Conservation (phyloP, 2,888 invertebrate species). For the Drosophila flavopinicola region DNA sequence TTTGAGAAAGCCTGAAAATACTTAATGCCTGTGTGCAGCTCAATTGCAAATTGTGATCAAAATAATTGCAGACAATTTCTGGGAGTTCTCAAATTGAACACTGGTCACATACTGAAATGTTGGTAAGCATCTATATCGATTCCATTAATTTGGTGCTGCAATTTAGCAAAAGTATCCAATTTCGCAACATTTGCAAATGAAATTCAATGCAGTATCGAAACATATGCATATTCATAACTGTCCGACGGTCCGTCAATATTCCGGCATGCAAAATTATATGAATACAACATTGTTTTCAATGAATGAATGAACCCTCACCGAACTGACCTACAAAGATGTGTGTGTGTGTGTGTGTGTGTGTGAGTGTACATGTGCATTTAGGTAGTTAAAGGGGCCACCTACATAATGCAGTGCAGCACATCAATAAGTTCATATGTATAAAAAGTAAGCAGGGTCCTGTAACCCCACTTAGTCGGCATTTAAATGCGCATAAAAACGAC, state of each 20-base stretch:
- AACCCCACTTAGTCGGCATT: conserved; percentile 72
- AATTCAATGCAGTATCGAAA: conserved; percentile 64
- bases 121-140: conserved; percentile 39
- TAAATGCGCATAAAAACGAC: conserved; percentile 57
- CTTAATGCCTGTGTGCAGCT: too few species aligned
- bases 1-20: too few species aligned
- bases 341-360: not conserved
- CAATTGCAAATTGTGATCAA: not conserved
- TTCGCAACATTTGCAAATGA: conserved; percentile 73
- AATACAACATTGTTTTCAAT: conserved; percentile 31
- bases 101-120: conserved; percentile 7
- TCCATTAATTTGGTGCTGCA: conserved; percentile 34
- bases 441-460: conserved; percentile 15
- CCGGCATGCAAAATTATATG: conserved; percentile 41
- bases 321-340: conserved; percentile 34
- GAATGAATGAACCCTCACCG: conserved; percentile 49
- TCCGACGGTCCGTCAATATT: conserved; percentile 50
- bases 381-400: conserved; percentile 4
- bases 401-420: conserved; percentile 25
- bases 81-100: not conserved
- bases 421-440: conserved; percentile 44
- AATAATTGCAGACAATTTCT: not conserved
- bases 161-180: conserved; percentile 62
- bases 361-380: conserved; percentile 1
- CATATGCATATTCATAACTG: conserved; percentile 39